These are phyloP conservation scores for Cyanistes caeruleus DNA, from an alignment of 2,113 vertebrate species.

Conservation along the genomic window DNA sequence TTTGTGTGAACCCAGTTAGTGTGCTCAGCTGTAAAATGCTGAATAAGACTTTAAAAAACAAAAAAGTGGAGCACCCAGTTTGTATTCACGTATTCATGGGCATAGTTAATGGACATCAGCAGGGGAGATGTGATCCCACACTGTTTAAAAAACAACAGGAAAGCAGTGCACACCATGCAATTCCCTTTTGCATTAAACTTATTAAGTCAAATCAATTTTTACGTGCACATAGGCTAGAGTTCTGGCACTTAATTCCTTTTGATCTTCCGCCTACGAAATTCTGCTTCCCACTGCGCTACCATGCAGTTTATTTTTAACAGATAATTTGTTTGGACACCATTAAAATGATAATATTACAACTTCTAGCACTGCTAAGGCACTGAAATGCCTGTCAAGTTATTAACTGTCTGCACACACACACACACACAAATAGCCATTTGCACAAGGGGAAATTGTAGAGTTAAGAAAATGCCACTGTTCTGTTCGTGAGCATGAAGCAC, in stretches of 20 bases:
- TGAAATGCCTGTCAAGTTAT: not conserved
- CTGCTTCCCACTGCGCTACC: constrained; percentile 40
- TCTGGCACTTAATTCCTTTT: constrained; percentile 65
- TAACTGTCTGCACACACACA: not conserved
- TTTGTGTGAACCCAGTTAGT: not conserved
- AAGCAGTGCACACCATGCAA: constrained; percentile 13
- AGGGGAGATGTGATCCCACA: constrained; percentile 23
- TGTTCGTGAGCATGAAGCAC: not conserved
- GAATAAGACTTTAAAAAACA: not conserved
- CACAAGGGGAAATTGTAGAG: not conserved
- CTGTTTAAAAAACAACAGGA: constrained; percentile 29
- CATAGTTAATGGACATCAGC: constrained; percentile 39
- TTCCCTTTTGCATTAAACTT: constrained; percentile 58
- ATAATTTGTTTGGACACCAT: constrained; percentile 67
- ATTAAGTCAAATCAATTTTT: constrained; percentile 73
- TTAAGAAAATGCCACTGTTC: not conserved
- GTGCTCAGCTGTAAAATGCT: constrained; percentile 14
- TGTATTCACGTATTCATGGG: constrained; percentile 67
- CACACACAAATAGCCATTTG: not conserved
- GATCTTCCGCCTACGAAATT: constrained; percentile 48
- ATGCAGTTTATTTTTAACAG: constrained; percentile 61
- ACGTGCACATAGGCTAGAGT: not conserved
- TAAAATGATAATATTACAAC: constrained; percentile 44
- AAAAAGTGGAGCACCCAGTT: constrained; percentile 33
- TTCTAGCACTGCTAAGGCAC: not conserved